These are phyloP conservation scores for Rugalucina vietnamica DNA, from an alignment of 2,888 invertebrate species.

Conservation along the genomic window DNA sequence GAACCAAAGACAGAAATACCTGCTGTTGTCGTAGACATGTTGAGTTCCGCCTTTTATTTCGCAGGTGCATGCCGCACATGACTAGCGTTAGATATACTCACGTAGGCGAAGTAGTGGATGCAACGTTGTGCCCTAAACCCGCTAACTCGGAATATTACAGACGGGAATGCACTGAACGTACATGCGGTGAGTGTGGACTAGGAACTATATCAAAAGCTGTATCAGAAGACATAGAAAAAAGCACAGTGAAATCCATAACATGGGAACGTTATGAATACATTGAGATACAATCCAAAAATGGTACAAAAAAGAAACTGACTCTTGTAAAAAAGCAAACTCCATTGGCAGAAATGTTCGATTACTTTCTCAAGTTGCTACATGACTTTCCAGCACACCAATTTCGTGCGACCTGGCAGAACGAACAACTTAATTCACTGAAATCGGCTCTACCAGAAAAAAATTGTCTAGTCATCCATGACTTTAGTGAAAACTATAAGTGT, in stretches of 20 bases:
- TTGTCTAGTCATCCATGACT: constrained; percentile 43
- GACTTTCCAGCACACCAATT: constrained; percentile 34
- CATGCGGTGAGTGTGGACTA: no score
- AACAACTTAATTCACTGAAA: constrained; percentile 7
- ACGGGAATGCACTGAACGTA: no score
- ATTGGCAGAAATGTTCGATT: constrained; percentile 30
- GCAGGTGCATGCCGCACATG: no score
- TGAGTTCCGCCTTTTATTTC: no score
- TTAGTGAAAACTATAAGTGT: constrained; percentile 47
- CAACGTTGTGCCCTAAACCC: no score
- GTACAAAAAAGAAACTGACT: constrained; percentile 3
- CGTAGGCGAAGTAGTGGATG: no score
- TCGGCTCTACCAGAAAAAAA: constrained; percentile 24
- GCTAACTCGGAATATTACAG: no score
- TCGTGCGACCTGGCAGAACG: constrained; percentile 23
- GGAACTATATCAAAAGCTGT: no score
- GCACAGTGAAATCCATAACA: no score
- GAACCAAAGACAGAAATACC: constrained; percentile 24
- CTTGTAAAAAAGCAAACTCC: constrained; percentile 14
- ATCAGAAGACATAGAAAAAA: no score
- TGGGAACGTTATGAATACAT: constrained; percentile 27
- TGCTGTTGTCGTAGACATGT: constrained; percentile 35
- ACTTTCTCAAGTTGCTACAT: constrained; percentile 18
- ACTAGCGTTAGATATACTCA: no score
- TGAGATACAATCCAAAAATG: background rate